phyloP scores from a whole-genome alignment of 2,888 invertebrate species.

The Masnerella sp. region DNA sequence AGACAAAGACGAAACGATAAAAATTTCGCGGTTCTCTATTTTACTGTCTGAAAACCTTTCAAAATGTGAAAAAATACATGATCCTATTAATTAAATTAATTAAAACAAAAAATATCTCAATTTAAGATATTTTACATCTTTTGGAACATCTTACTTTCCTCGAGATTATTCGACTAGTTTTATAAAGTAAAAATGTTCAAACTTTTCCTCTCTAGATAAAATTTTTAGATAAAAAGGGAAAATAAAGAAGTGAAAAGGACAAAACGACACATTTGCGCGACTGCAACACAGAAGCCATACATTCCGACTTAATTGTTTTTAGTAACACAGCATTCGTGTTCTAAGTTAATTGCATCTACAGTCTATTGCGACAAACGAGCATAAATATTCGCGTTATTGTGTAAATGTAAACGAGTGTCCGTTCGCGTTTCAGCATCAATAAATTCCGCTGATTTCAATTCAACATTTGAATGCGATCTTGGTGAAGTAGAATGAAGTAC shows the following conservation, averaged over 20 bases:
- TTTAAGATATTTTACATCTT: too few species aligned
- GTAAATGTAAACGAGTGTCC: constrained; percentile 23
- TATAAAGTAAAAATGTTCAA: too few species aligned
- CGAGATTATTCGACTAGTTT: too few species aligned
- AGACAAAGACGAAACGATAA: too few species aligned
- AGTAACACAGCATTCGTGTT: constrained; percentile 16
- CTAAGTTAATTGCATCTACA: constrained; percentile 6
- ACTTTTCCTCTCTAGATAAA: too few species aligned
- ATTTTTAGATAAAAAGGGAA: not conserved
- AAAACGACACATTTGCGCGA: constrained; percentile 11
- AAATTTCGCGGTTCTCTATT: too few species aligned
- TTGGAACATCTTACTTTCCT: too few species aligned
- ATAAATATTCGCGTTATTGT: constrained; percentile 25
- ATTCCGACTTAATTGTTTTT: constrained; percentile 19
- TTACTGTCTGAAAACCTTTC: too few species aligned
- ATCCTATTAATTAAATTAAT: too few species aligned
- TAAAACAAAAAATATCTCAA: too few species aligned
- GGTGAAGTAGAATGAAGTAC: constrained; percentile 15
- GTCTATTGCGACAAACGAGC: constrained; percentile 12
- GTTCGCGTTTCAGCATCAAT: not conserved
- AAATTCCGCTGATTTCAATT: constrained; percentile 20
- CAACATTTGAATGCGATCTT: constrained; percentile 1
- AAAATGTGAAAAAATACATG: too few species aligned
- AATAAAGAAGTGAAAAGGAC: not conserved
- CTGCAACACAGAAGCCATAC: constrained; percentile 1